Base-by-base conservation (phyloP, 2,888 invertebrate species). In the Heliconius charithonia region DNA sequence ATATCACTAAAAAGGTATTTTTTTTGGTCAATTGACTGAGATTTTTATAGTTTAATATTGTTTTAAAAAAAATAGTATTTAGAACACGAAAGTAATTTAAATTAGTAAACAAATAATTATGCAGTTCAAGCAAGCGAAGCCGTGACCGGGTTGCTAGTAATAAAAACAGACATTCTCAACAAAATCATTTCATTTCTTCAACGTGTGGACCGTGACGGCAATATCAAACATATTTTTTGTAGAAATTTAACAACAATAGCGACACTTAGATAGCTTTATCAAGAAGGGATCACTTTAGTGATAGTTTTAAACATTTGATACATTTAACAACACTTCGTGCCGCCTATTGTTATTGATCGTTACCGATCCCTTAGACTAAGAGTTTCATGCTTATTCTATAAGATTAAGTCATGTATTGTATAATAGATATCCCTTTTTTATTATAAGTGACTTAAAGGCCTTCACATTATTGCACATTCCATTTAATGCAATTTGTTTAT, bases 261-360 rank as follows among this genome's bases (percentile, higher is more conserved):
- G 83, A 89, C 89, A 89, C 89, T 90, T 90, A 85, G 78, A 81
- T 80, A 80, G 79, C 79, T 83, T 83, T 90, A 89, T 90, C 89
- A 82, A 77, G 56, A 83, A 82, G 82, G 82, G 85, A 90, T 89
- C 88, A 82, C 80, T 85, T 83, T 67, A 84, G 81, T 84, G 88
- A 89, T 88, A 89, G 87, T 88, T 81, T 86, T 87, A 86, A 87
- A 90, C 89, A 90, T 89, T 89, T 84, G 90, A 92, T 92, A 89
- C 88, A 88, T 90, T 89, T 88, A 85, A 89, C 86, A 88, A 87
- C 85, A 87, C 81, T 82, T 76, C 76, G 79, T 81, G 85, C 87
- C 89, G 88, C 82, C 83, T 82, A 78, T 85, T 85, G 72, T 81
- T 74, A 56, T 65, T 41, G 25, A 69, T 22, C 59, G 69, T 45